Evolutionary conservation across 2,113 vertebrate species (phyloP), one percentile per base, ranked within the genome.

Genomic region (Indri indri): DNA sequence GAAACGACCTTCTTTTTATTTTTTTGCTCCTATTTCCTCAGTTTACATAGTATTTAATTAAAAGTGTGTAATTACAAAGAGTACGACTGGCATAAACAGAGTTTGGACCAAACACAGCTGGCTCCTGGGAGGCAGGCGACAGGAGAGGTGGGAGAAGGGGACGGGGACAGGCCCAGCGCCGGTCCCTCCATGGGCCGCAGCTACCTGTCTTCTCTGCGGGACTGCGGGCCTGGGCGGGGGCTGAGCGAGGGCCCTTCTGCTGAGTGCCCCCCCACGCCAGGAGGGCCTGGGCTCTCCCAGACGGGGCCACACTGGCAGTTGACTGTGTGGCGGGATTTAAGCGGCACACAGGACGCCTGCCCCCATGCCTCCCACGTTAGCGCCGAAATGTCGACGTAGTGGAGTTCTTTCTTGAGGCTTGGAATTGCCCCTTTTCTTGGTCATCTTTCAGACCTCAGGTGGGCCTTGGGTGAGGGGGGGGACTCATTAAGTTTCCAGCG

Each of bases 1-100:
- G 73, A 47, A 76, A 22, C 32, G 12, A 12, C 45, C 65, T 30
- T 61, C 61, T 32, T 79, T 57, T 47, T 34, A 23, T 45, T 57
- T 27, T 90, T 37, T 50, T 45, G 10, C 42, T 73, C 63, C 18
- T 42, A 59, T 57, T 94, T 92, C 66, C 86, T 81, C 68, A 16
- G 45, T 37, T 63, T 70, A 89, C 11, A 47, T 77, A 50, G 52
- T 88, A 79, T 74, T 95, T 90, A 77, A 90, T 54, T 93, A 87
- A 93, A 76, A 90, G 59, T 30, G 22, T 40, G 25, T 87, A 82
- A 79, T 92, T 90, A 73, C 61, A 47, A 93, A 66, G 32, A 32
- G 40, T 3, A 12, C 14, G 9, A 23, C 34, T 30, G 68, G 25
- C 27, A 11, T 6, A 27, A 18, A 50, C 85, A 65, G 74, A 3